phyloP scores from a whole-genome alignment of 2,888 invertebrate species.

The Folsomia candida region DNA sequence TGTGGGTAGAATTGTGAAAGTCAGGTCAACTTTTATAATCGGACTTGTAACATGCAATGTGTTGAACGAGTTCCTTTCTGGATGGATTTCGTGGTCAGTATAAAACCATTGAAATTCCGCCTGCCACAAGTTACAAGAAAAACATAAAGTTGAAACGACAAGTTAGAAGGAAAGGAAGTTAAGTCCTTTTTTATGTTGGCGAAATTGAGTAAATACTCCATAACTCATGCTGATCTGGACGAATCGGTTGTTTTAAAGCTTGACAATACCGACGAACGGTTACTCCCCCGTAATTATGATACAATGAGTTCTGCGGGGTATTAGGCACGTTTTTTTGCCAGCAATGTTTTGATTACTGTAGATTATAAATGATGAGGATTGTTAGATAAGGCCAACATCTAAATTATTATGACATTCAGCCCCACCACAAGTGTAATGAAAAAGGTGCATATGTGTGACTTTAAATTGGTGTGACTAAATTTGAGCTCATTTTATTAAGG shows the following conservation, averaged over 20 bases:
- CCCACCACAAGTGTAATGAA: too few species aligned
- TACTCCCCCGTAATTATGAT: neutral
- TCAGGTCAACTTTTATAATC: constrained; percentile 2
- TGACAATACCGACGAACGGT: neutral
- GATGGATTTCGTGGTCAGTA: neutral
- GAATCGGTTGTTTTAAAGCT: neutral
- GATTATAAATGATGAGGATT: too few species aligned
- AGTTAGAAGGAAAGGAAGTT: constrained; percentile 16
- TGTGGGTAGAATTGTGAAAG: neutral
- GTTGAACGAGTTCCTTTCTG: neutral
- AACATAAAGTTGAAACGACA: constrained; percentile 7
- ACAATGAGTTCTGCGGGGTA: neutral
- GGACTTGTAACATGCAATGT: neutral
- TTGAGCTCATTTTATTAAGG: too few species aligned
- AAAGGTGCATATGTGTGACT: too few species aligned
- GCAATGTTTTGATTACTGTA: neutral
- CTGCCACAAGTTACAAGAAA: neutral
- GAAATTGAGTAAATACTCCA: constrained; percentile 19
- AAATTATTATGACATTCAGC: too few species aligned
- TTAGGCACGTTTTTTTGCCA: too few species aligned
- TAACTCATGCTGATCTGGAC: constrained; percentile 6
- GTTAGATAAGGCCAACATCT: too few species aligned
- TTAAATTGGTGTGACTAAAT: too few species aligned
- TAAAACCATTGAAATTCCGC: neutral
- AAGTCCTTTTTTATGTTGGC: constrained; percentile 19